Evolutionary conservation across 2,888 invertebrate species (phyloP), one percentile per base, ranked within the genome.

Genomic region (Caenorhabditis japonica): DNA sequence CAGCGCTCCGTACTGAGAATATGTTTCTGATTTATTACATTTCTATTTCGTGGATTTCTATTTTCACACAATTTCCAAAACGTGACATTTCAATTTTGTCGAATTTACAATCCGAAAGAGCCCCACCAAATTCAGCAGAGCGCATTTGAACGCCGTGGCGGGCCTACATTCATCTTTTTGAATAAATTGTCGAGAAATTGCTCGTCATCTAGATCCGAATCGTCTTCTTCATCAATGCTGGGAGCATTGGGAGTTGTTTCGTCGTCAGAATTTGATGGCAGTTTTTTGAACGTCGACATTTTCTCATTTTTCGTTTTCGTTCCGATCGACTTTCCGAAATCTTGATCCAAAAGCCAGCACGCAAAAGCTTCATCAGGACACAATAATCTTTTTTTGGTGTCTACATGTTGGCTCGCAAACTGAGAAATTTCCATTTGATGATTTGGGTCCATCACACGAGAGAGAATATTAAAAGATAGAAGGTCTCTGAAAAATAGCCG

Each of bases 321-420:
- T 15, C 39, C 51, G 27, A 34, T 52, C 23, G 55, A 23, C 10
- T 10, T 25, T 27, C 62, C 70, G 41, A 75, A 73, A n/a, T 60
- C 49, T 39, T 55, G 61, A 33, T 79, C 69, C 30, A 79, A 44
- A 43, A 81, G 53, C 81, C 81, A 81, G 47, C 77, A 76, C 3
- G 76, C 81, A 10, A 81, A 36, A 2, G 70, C 62, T 58, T 79
- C 81, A 27, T 81, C 81, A 5, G 15, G 7, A 56, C 68, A 17
- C 3, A 69, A 33, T 13, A 41, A 27, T 1, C 21, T 7, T 13
- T 46, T 47, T 13, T 59, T 59, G 7, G 58, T 43, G 27, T 71
- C 64, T 4, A 56, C 27, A 27, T 71, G 71, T 3, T 39, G 36
- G 1, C 1, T 10, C 3, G 62, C 58, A 17, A 58, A 61, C 3